Conservation (phyloP, 2,888 invertebrate genomes). For the Lepidocyrtinus sp. region DNA sequence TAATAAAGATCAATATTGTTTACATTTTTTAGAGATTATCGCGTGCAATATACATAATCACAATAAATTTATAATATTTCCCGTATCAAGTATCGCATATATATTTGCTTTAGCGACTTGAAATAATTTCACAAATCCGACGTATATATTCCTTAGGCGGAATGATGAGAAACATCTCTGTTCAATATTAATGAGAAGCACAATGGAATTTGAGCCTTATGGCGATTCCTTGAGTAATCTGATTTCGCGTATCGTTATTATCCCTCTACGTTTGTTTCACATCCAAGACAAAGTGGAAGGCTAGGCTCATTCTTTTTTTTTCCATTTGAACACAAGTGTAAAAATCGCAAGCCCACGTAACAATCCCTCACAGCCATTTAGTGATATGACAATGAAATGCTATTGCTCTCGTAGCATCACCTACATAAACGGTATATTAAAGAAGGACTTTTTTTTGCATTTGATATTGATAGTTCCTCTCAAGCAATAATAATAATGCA, state of each 20-base stretch:
- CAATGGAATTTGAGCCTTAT: conserved; percentile 53
- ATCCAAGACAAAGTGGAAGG: conserved; percentile 22
- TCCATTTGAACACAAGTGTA: not conserved
- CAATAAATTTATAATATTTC: no score
- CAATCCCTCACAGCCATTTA: conserved; percentile 14
- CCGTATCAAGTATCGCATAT: no score
- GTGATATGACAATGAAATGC: conserved; percentile 26
- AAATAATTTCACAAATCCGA: no score
- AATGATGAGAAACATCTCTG: no score
- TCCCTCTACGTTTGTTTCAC: conserved; percentile 6
- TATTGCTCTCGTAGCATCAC: conserved; percentile 41
- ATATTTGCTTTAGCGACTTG: no score
- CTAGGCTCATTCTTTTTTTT: conserved; percentile 33
- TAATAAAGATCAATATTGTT: no score
- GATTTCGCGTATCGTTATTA: conserved; percentile 46
- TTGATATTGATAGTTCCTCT: not conserved
- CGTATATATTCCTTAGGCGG: no score
- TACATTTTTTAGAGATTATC: no score
- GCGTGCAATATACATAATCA: no score
- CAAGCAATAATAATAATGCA: conserved; percentile 6
- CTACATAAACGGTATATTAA: conserved; percentile 30
- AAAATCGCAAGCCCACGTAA: not conserved
- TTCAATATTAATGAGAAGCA: no score
- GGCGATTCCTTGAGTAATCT: conserved; percentile 50
- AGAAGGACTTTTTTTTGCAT: not conserved